These are phyloP conservation scores for Eciton burchellii DNA, from an alignment of 1,140 invertebrate genomes.

Conservation along the genomic window DNA sequence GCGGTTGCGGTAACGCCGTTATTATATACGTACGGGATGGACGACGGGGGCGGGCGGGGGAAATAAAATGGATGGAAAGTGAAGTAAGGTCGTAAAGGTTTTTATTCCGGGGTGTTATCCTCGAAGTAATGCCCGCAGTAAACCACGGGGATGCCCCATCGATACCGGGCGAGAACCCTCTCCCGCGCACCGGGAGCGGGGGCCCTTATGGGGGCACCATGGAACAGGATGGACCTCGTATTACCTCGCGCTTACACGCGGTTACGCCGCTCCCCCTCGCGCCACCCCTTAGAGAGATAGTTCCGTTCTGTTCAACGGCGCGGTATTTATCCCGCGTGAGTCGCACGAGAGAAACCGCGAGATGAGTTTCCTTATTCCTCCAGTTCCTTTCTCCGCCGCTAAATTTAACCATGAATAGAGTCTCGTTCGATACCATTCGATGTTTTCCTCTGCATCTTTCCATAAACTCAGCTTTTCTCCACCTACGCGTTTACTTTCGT, in stretches of 20 bases:
- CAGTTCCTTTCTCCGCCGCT: not conserved
- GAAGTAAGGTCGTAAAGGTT: conserved; percentile 80
- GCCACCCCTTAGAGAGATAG: conserved; percentile 34
- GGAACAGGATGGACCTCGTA: conserved; percentile 62
- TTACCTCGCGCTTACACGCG: conserved; percentile 71
- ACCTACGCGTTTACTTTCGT: not conserved
- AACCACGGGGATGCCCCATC: conserved; percentile 76
- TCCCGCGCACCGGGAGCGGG: conserved; percentile 28
- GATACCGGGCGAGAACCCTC: conserved; percentile 64
- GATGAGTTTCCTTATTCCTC: not conserved
- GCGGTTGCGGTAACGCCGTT: conserved; percentile 59
- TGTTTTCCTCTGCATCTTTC: too few species aligned
- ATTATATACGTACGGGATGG: conserved; percentile 61
- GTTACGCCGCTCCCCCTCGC: conserved; percentile 41
- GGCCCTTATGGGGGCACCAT: conserved; percentile 54
- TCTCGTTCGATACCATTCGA: too few species aligned
- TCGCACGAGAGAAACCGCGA: not conserved
- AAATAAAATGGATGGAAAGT: conserved; percentile 76
- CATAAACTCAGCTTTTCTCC: not conserved
- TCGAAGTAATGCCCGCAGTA: conserved; percentile 78
- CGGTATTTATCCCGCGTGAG: conserved; percentile 29
- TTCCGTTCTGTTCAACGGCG: conserved; percentile 4
- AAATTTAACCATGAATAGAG: not conserved
- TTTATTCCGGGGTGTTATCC: conserved; percentile 81
- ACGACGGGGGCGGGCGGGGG: conserved; percentile 21